Percentiles rank a stretch among this genome's conserved stretches.
Conservation (phyloP, 2,113 vertebrate species). For the Coreoperca whiteheadi region DNA sequence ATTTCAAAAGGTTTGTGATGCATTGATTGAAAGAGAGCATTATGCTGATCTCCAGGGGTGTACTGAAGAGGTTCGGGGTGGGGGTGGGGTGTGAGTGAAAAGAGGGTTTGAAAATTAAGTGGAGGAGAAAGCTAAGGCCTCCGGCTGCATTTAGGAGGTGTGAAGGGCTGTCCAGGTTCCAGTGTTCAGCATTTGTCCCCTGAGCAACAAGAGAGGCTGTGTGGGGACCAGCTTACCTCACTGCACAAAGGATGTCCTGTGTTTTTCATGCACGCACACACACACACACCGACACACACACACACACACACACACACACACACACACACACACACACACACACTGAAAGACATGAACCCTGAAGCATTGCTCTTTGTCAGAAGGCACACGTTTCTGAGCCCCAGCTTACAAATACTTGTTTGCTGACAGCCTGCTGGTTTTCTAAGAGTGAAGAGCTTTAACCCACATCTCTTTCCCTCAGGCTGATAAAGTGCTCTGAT, state of each 20-base stretch:
- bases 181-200: slow-evolving; percentile 69
- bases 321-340: slow-evolving; percentile 25
- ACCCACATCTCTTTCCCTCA: slow-evolving; percentile 91
- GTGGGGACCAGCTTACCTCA: slow-evolving; percentile 50
- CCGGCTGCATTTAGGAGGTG: slow-evolving; percentile 77
- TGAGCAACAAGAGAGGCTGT: slow-evolving; percentile 76
- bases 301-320: slow-evolving; percentile 43
- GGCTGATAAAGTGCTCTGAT: slow-evolving; percentile 98
- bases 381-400: slow-evolving; percentile 64
- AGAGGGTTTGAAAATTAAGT: slow-evolving; percentile 28
- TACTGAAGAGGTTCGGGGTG: neutral
- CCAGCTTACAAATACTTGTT: slow-evolving; percentile 89
- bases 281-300: slow-evolving; percentile 45
- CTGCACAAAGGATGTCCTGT: slow-evolving; percentile 87
- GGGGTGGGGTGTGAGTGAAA: slow-evolving; percentile 13
- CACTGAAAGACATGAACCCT: slow-evolving; percentile 63
- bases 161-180: slow-evolving; percentile 68
- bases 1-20: slow-evolving; percentile 65
- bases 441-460: slow-evolving; percentile 87
- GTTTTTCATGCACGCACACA: slow-evolving; percentile 34
- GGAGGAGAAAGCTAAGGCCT: slow-evolving; percentile 63
- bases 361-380: slow-evolving; percentile 56
- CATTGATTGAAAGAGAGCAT: slow-evolving; percentile 76
- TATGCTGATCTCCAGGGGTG: slow-evolving; percentile 60
- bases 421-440: slow-evolving; percentile 82